These are phyloP conservation scores for Caranx melampygus DNA, from an alignment of 2,113 vertebrate genomes.

Conservation along the genomic window DNA sequence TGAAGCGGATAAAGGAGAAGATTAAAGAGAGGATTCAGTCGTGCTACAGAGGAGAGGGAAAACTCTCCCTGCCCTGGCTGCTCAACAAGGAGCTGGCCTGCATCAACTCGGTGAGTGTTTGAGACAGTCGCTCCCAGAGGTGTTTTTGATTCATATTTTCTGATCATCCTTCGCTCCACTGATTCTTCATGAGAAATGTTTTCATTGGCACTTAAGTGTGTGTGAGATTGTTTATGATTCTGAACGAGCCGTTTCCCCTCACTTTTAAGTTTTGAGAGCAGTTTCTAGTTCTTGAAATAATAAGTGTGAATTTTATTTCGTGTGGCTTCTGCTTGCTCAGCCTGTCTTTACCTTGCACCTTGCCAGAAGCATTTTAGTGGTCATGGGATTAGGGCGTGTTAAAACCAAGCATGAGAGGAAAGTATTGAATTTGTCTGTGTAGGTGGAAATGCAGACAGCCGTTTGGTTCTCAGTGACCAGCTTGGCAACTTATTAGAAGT, in stretches of 20 bases:
- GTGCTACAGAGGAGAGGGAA: constrained; percentile 95
- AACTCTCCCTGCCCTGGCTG: constrained; percentile 95
- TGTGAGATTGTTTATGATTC: constrained; percentile 1
- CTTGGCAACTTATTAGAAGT: neutral
- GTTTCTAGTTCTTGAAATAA: neutral
- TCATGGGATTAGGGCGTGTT: constrained; percentile 18
- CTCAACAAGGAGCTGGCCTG: constrained; percentile 97
- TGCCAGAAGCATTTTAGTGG: constrained; percentile 32
- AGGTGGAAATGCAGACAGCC: constrained; percentile 1
- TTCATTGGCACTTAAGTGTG: constrained; percentile 3
- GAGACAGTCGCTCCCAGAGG: constrained; percentile 11
- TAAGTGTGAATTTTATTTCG: neutral
- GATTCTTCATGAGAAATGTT: neutral
- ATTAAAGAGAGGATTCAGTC: constrained; percentile 98
- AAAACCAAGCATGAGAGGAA: constrained; percentile 8
- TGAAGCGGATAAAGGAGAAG: constrained; percentile 95
- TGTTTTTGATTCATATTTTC: constrained; percentile 15
- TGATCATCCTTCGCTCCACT: constrained; percentile 1
- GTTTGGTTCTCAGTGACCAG: neutral
- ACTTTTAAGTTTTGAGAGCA: neutral
- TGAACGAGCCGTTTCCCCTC: neutral
- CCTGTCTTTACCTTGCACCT: constrained; percentile 30
- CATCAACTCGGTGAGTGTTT: constrained; percentile 94
- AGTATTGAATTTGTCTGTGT: neutral
- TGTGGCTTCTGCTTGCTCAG: constrained; percentile 5